Percentiles rank a stretch among this genome's conserved stretches.
Evolutionary conservation across 2,113 vertebrate species (phyloP).

Genomic region (Sinocyclocheilus anshuiensis): DNA sequence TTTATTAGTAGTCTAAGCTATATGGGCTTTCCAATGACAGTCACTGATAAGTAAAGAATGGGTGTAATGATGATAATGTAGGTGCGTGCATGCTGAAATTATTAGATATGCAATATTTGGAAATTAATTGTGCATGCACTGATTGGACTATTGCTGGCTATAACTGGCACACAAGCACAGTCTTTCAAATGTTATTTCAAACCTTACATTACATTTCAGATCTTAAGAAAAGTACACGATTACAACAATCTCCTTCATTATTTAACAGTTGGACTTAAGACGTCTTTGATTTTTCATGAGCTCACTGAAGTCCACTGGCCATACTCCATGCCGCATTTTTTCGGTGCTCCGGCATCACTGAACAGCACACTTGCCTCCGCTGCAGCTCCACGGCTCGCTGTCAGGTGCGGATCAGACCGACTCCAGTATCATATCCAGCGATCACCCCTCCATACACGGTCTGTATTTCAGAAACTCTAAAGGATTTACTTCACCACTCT

Average conservation of each 20-base stretch:
- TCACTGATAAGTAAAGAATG: not conserved
- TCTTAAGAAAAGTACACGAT: not conserved
- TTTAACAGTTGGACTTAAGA: not conserved
- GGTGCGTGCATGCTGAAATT: not conserved
- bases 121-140: not conserved
- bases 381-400: constrained; percentile 46
- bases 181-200: not conserved
- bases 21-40: not conserved
- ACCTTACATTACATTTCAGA: not conserved
- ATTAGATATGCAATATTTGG: not conserved
- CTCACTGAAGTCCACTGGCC: not conserved
- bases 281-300: not conserved
- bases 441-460: constrained; percentile 2
- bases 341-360: not conserved
- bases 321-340: constrained; percentile 3
- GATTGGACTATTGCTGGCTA: not conserved
- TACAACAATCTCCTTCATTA: not conserved
- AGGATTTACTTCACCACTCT: constrained; percentile 44
- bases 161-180: not conserved
- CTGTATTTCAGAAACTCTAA: constrained; percentile 24
- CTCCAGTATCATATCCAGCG: constrained; percentile 41
- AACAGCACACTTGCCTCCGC: constrained; percentile 39
- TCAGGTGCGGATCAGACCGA: constrained; percentile 40
- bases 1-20: not conserved
- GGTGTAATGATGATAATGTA: not conserved